A percentile compares a stretch with the other conserved stretches of the same genome.
These are phyloP conservation scores for Meiosimyza decipiens DNA, from an alignment of 2,888 invertebrate genomes.

Conservation along the genomic window DNA sequence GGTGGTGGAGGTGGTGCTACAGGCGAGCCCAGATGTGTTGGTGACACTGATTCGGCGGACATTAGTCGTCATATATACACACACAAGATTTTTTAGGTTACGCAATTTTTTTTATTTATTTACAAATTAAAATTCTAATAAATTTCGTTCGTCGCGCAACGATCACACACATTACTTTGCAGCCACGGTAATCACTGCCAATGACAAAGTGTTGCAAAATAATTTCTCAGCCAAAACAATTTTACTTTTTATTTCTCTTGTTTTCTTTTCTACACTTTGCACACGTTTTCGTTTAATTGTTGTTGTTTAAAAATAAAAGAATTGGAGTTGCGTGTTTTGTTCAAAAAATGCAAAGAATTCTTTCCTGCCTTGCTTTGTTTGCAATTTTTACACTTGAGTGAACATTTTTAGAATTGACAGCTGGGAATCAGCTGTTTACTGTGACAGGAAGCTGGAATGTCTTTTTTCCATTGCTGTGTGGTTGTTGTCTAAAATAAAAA, in stretches of 20 bases:
- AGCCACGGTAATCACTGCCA: slow-evolving; percentile 27
- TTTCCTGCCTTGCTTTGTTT: slow-evolving; percentile 15
- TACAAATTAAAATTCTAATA: background rate
- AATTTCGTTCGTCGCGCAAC: background rate
- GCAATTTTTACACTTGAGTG: slow-evolving; percentile 14
- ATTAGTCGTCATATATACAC: slow-evolving; percentile 1
- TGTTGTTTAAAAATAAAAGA: slow-evolving; percentile 30
- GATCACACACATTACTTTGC: background rate
- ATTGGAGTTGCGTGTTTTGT: slow-evolving; percentile 16
- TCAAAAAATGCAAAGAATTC: slow-evolving; percentile 5
- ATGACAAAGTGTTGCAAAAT: slow-evolving; percentile 12
- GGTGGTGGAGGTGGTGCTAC: slow-evolving; percentile 5
- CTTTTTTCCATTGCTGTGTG: no score
- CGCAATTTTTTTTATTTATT: slow-evolving; percentile 14
- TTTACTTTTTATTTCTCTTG: background rate
- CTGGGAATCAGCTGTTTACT: slow-evolving; percentile 20
- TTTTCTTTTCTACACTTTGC: background rate
- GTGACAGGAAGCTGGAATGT: background rate
- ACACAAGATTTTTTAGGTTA: slow-evolving; percentile 3
- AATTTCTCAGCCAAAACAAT: no score
- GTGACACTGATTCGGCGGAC: slow-evolving; percentile 6
- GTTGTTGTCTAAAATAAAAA: no score
- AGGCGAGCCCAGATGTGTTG: background rate
- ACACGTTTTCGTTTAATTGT: slow-evolving; percentile 14
- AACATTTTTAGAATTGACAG: slow-evolving; percentile 1